Base-by-base conservation (phyloP, 2,888 invertebrate species). In the Notodonta dromedarius region DNA sequence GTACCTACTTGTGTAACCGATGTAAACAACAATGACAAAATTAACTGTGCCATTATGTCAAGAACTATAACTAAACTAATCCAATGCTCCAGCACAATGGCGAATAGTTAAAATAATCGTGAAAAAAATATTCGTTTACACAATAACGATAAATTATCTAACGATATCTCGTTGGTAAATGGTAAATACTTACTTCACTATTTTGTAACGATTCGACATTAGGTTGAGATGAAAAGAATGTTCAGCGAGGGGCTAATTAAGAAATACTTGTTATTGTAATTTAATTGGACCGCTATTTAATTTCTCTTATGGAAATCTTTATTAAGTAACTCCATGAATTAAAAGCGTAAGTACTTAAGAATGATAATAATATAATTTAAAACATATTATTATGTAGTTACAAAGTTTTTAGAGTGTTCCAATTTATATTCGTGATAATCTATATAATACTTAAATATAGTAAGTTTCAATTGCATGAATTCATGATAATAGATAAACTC, bases 21-120 rank as follows among this genome's bases (percentile, higher is more conserved):
- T 77, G 68, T 76, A 63, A 71, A 58, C 57, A 48, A 76, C 66
- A 65, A 63, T 58, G 57, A 71, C 44, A 69, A 71, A 71, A 63
- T 66, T 70, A 78, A 81, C 78, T 67, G 70, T 79, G 80, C 72
- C 83, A 85, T 83, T 69, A 84, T 84, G 84, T 82, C 83, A 84
- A 86, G 83, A 84, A 70, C 79, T 79, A 70, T 63, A 69, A 69
- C 66, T 62, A 65, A 71, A 67, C 73, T 71, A 75, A 74, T 77
- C 70, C 76, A 70, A 68, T 74, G 76, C 65, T 68, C 71, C 61
- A 57, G 63, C 61, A 67, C 63, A 71, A 69, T 69, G 60, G 56
- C 56, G 52, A 50, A 56, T 44, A 55, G 40, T 59, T 56, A 16
- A 52, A 59, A 65, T 61, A 59, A 59, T 62, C 58, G 62, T 63